These are phyloP conservation scores for Spondyliosoma cantharus DNA, from an alignment of 2,797 vertebrate species.

Conservation along the genomic window DNA sequence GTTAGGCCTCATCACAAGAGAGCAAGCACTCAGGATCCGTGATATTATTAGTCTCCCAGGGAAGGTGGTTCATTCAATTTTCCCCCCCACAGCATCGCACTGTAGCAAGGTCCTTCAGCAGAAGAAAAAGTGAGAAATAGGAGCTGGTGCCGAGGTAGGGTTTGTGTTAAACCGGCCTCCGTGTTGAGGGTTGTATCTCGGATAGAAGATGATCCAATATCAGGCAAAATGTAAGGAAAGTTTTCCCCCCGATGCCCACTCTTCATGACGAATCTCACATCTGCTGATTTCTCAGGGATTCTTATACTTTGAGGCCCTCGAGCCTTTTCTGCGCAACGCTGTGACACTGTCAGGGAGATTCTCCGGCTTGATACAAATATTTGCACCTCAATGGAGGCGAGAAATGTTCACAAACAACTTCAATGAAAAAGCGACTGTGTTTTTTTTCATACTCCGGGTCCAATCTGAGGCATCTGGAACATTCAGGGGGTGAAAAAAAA, in stretches of 20 bases:
- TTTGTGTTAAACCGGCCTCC: constrained; percentile 58
- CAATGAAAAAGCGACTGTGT: constrained; percentile 21
- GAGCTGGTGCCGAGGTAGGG: constrained; percentile 28
- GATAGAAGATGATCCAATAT: constrained; percentile 50
- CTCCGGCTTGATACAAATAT: constrained; percentile 51
- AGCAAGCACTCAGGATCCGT: constrained; percentile 79
- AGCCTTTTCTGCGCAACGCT: constrained; percentile 18
- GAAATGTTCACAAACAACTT: constrained; percentile 52
- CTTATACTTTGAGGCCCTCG: constrained; percentile 33
- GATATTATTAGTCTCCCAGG: constrained; percentile 83
- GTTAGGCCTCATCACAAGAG: constrained; percentile 80
- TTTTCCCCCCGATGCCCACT: neutral
- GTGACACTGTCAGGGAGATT: constrained; percentile 50
- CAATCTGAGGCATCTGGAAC: constrained; percentile 62
- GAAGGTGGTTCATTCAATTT: constrained; percentile 78
- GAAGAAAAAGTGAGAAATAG: constrained; percentile 28
- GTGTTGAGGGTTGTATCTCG: constrained; percentile 39
- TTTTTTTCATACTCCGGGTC: constrained; percentile 30
- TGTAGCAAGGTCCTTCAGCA: constrained; percentile 61
- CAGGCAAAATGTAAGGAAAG: constrained; percentile 20
- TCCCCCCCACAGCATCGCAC: constrained; percentile 64
- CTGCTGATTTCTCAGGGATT: constrained; percentile 8
- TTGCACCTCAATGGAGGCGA: constrained; percentile 53
- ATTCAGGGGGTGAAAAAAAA: neutral
- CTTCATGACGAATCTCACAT: constrained; percentile 10